These are phyloP conservation scores for Julus scandinavius DNA, from an alignment of 2,888 invertebrate genomes.

Conservation along the genomic window DNA sequence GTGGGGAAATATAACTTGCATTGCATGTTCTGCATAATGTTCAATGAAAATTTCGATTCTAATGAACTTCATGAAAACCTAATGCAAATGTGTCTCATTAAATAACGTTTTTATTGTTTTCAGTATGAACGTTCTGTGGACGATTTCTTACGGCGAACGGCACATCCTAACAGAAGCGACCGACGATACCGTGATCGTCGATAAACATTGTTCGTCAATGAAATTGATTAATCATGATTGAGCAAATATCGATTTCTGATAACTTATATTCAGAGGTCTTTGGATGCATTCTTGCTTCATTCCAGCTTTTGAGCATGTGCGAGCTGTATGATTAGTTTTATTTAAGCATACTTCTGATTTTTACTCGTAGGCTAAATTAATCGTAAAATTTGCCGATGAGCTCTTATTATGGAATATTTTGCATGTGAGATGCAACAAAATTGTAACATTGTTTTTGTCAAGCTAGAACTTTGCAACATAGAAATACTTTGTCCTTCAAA, in stretches of 20 bases:
- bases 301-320: background rate
- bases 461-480: background rate
- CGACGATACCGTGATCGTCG: slow-evolving; percentile 72
- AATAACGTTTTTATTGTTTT: slow-evolving; percentile 57
- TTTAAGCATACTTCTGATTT: background rate
- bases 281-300: slow-evolving; percentile 5
- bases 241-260: background rate
- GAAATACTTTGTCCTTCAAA: background rate
- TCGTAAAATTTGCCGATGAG: background rate
- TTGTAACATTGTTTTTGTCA: slow-evolving; percentile 5
- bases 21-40: background rate
- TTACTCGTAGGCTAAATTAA: background rate
- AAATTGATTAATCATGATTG: background rate
- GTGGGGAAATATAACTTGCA: no score
- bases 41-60: background rate
- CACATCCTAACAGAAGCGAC: slow-evolving; percentile 68
- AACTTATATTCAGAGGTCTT: background rate
- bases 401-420: background rate
- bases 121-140: slow-evolving; percentile 88
- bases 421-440: background rate
- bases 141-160: slow-evolving; percentile 85
- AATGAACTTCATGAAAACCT: background rate
- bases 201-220: slow-evolving; percentile 54
- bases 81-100: background rate
- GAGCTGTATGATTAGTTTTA: background rate